Evolutionary conservation across 2,888 invertebrate species (phyloP).

Genomic region (Stictocephala bisonia): DNA sequence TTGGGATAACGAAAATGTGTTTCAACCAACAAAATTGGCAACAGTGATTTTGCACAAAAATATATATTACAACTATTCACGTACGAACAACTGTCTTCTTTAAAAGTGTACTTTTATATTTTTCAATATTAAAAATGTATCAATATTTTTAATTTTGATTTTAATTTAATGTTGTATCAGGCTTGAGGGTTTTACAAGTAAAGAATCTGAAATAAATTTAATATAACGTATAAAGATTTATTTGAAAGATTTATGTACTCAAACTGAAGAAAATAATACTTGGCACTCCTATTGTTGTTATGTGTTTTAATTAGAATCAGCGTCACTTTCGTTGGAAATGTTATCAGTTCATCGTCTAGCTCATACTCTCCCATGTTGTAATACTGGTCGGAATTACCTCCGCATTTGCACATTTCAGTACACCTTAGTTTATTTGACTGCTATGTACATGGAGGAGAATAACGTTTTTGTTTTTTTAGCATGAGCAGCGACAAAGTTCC

Average conservation of each 20-base stretch:
- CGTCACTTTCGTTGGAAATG: neutral
- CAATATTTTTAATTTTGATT: too few relatives aligned
- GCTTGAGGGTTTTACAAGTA: neutral
- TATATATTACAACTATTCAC: neutral
- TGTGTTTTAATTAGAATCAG: neutral
- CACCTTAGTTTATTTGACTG: too few relatives aligned
- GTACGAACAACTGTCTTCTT: neutral
- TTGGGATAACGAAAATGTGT: neutral
- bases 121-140: neutral
- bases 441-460: neutral
- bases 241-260: too few relatives aligned
- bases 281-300: neutral
- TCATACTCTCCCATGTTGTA: neutral
- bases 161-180: too few relatives aligned
- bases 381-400: neutral
- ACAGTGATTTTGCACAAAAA: neutral
- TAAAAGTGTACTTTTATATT: neutral
- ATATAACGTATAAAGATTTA: too few relatives aligned
- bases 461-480: neutral
- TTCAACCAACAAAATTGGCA: neutral
- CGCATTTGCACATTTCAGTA: too few relatives aligned
- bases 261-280: neutral
- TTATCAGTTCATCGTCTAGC: neutral
- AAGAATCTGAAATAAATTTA: neutral
- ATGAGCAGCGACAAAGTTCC: neutral